Base-by-base conservation (phyloP, 1,140 invertebrate species). In the Hirudo medicinalis region DNA sequence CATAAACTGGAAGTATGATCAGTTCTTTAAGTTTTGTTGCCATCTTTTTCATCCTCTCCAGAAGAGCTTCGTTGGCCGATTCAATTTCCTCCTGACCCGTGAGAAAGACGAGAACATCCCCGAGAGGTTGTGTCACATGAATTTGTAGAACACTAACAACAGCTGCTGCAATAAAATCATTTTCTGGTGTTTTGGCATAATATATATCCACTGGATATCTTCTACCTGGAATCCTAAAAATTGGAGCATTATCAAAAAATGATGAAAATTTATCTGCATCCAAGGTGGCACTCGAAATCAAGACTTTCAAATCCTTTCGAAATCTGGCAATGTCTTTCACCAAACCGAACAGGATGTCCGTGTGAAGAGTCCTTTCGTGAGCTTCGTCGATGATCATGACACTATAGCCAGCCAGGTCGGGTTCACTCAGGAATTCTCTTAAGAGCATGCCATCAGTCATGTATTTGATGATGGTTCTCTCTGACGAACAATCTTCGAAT, bases 321-420 rank as follows among this genome's bases (percentile, higher is more conserved):
- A 97, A 98, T 72, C 94, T 85, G 0, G 93, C 88, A 74, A 99
- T 97, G 82, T 99, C 96, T 85, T 99, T 99, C 0, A 99, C 91
- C 55, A 99, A 85, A 27, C 97, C 96, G 84, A 99, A 99, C 49
- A 99, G 83, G 78, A 99, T 93, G 81, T 99, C 97, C 6, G 96
- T 99, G 76, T 99, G 95, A 9, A 99, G 84, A 0, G 96, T 99
- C 63, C 96, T 83, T 80, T 99, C 97, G 82, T 99, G 97, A 76
- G 97, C 97, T 85, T 99, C 97, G 80, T 99, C 96, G 79, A 99
- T 96, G 73, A 99, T 99, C 88, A 99, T 91, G 0, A 97, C 94
- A 85, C 91, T 94, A 75, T 97, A 97, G 2, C 89, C 88, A 55
- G 87, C 88, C 32, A 99, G 83, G 85, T 97, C 94, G 0, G 95